Evolutionary conservation across 1,140 invertebrate genomes (phyloP).

Genomic region (Chrysomallon squamiferum): DNA sequence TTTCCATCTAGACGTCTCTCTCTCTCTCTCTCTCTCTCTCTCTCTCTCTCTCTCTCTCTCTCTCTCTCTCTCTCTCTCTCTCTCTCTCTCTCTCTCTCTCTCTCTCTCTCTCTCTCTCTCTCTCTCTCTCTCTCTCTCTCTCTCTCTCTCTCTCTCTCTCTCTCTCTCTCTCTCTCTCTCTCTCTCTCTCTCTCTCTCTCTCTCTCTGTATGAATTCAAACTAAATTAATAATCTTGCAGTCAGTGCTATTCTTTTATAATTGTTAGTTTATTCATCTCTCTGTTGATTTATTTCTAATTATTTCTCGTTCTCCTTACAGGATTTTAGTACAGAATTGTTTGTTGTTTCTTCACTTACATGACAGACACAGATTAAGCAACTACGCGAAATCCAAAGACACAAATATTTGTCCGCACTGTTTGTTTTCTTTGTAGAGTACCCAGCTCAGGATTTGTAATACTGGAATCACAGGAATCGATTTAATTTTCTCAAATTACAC

Average conservation of each 20-base stretch:
- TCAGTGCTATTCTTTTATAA: not conserved
- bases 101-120: slow-evolving; percentile 4
- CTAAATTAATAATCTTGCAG: not conserved
- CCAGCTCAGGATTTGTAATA: too few species aligned
- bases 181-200: not conserved
- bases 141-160: not conserved
- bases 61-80: slow-evolving; percentile 1
- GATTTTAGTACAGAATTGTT: too few species aligned
- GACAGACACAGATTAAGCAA: too few species aligned
- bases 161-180: slow-evolving; percentile 1
- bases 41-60: slow-evolving; percentile 2
- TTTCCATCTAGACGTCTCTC: not conserved
- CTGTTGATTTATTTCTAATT: too few species aligned
- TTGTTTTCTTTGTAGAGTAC: too few species aligned
- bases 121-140: not conserved
- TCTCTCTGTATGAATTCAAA: not conserved
- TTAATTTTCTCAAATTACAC: too few species aligned
- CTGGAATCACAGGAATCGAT: too few species aligned
- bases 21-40: not conserved
- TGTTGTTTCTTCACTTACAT: too few species aligned
- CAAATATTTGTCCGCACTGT: too few species aligned
- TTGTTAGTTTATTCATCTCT: too few species aligned
- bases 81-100: slow-evolving; percentile 4
- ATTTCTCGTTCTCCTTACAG: too few species aligned
- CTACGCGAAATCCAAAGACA: too few species aligned